Conservation (phyloP, 1,140 invertebrate genomes). For the Cyclina sinensis region DNA sequence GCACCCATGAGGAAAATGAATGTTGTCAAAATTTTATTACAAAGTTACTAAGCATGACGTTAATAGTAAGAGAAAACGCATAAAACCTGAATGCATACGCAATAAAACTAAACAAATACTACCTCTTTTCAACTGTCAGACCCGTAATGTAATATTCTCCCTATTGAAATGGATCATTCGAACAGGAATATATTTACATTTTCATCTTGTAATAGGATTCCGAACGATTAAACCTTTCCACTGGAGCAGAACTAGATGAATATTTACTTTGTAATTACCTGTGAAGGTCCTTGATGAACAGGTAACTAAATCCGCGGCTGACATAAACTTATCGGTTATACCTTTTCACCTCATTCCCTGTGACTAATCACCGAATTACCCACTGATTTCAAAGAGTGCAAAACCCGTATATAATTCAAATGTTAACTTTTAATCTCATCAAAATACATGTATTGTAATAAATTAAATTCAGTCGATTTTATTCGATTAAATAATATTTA, state of each 20-base stretch:
- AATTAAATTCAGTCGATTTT: too few relatives aligned
- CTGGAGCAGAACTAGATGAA: not conserved
- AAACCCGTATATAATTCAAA: too few relatives aligned
- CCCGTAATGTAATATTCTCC: not conserved
- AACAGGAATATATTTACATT: conserved; percentile 39
- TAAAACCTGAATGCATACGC: not conserved
- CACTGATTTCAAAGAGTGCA: too few relatives aligned
- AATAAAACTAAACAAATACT: conserved; percentile 14
- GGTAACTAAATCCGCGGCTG: not conserved
- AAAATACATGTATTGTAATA: too few relatives aligned
- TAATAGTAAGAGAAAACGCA: not conserved
- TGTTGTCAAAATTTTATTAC: conserved; percentile 16
- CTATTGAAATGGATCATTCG: conserved; percentile 43
- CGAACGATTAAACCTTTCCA: not conserved
- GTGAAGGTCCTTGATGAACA: not conserved
- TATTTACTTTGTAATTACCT: conserved; percentile 38
- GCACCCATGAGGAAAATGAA: not conserved
- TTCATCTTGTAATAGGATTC: conserved; percentile 35
- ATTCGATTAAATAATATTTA: too few relatives aligned
- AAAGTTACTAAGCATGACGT: conserved; percentile 24
- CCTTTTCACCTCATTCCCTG: not conserved
- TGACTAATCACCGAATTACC: too few relatives aligned
- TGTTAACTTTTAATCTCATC: too few relatives aligned
- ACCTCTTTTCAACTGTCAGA: not conserved
- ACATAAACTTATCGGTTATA: not conserved